phyloP scores from a whole-genome alignment of 2,797 vertebrate genomes.

The Myotis planiceps region DNA sequence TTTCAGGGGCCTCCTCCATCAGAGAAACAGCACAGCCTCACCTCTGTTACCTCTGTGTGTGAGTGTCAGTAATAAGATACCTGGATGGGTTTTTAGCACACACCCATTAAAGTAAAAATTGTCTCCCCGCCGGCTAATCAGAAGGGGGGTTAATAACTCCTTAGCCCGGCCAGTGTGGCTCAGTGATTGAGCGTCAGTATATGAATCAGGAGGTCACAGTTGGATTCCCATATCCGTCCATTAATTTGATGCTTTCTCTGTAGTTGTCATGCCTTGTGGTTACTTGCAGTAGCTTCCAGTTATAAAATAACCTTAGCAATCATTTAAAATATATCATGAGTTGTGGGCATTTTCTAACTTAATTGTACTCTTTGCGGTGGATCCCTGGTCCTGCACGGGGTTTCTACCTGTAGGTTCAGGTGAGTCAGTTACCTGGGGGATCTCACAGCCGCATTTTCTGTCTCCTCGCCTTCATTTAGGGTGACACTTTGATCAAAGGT shows the following conservation, averaged over 20 bases:
- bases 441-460: conserved; percentile 44
- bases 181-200: too few species aligned
- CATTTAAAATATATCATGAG: background rate
- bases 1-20: background rate
- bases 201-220: too few species aligned
- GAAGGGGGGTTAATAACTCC: too few species aligned
- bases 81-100: background rate
- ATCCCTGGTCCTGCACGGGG: background rate
- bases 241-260: background rate
- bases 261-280: background rate
- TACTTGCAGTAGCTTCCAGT: background rate
- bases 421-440: background rate
- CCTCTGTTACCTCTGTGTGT: background rate
- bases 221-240: background rate
- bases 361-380: background rate
- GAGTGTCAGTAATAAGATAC: conserved; percentile 2
- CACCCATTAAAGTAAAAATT: background rate
- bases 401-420: conserved; percentile 8
- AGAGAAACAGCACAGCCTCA: background rate
- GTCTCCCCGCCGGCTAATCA: too few species aligned
- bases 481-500: conserved; percentile 60
- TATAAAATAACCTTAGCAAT: background rate
- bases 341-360: background rate
- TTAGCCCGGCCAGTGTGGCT: too few species aligned
- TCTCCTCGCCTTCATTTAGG: conserved; percentile 59